Conservation (phyloP, 2,888 invertebrate genomes). For the Anthoptus insignis region DNA sequence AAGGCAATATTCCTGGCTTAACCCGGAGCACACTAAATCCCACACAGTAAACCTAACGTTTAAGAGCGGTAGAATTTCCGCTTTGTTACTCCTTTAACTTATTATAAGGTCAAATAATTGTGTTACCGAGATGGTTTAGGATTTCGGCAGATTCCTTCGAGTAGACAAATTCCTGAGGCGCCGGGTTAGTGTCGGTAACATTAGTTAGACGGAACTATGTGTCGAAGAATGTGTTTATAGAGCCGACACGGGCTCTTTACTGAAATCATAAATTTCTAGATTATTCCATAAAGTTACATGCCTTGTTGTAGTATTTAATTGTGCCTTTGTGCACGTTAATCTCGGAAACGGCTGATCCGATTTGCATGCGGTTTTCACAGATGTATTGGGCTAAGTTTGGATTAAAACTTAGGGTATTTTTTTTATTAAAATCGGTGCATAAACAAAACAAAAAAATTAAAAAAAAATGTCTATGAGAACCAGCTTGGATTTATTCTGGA, state of each 20-base stretch:
- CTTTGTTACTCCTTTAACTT: slow-evolving; percentile 68
- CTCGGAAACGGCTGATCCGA: too few relatives aligned
- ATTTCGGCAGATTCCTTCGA: slow-evolving; percentile 66
- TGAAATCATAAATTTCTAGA: slow-evolving; percentile 52
- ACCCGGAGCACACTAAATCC: slow-evolving; percentile 72
- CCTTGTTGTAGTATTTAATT: too few relatives aligned
- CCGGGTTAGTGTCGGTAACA: slow-evolving; percentile 70
- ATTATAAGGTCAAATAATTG: slow-evolving; percentile 73
- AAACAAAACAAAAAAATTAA: too few relatives aligned
- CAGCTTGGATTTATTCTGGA: too few relatives aligned
- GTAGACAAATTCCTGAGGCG: slow-evolving; percentile 73
- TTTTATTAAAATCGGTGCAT: too few relatives aligned
- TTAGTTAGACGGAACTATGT: slow-evolving; percentile 82
- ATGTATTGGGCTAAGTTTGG: too few relatives aligned
- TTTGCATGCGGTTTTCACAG: too few relatives aligned
- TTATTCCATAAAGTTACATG: slow-evolving; percentile 4
- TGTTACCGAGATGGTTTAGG: slow-evolving; percentile 61
- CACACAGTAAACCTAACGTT: slow-evolving; percentile 71
- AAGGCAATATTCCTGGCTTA: slow-evolving; percentile 61
- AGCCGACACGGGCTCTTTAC: slow-evolving; percentile 82
- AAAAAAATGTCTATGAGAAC: too few relatives aligned
- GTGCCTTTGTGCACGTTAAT: too few relatives aligned
- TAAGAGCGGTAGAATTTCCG: slow-evolving; percentile 65
- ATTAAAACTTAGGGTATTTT: too few relatives aligned
- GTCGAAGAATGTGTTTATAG: slow-evolving; percentile 85